Conservation (phyloP, 1,140 invertebrate genomes). For the Pseudomyrmex pallidus region DNA sequence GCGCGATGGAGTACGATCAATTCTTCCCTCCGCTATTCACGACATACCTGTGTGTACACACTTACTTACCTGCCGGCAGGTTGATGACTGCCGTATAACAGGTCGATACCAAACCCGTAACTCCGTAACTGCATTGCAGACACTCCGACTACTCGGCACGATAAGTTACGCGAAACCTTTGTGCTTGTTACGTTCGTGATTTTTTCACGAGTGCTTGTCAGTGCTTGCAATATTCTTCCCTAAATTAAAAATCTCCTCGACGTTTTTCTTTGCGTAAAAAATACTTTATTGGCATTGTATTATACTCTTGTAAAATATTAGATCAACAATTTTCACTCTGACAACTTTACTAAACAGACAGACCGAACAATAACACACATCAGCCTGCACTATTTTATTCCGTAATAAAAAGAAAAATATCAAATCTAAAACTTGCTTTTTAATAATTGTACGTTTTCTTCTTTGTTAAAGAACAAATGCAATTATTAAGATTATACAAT, state of each 20-base stretch:
- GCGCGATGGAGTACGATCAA: constrained; percentile 67
- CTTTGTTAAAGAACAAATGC: too few relatives aligned
- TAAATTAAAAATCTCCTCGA: constrained; percentile 18
- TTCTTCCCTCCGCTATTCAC: constrained; percentile 64
- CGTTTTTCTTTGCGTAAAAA: constrained; percentile 2
- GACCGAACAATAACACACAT: not conserved
- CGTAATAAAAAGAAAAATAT: too few relatives aligned
- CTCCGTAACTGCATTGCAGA: constrained; percentile 81
- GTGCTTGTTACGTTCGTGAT: constrained; percentile 24
- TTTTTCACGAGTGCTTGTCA: constrained; percentile 6
- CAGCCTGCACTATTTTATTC: not conserved
- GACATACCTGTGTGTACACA: constrained; percentile 66
- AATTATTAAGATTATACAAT: too few relatives aligned
- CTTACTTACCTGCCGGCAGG: constrained; percentile 76
- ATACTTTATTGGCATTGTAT: constrained; percentile 3
- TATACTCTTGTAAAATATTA: constrained; percentile 16
- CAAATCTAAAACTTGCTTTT: not conserved
- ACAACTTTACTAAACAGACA: constrained; percentile 4
- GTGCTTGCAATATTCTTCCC: not conserved
- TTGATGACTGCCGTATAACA: constrained; percentile 80
- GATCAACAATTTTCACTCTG: not conserved
- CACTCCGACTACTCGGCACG: constrained; percentile 53
- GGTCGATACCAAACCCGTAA: constrained; percentile 79
- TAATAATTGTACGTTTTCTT: constrained; percentile 6
- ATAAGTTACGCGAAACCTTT: constrained; percentile 47